A percentile compares a stretch with the other conserved stretches of the same genome.
These are phyloP conservation scores for Bombylius major DNA, from an alignment of 2,888 invertebrate species.

Conservation along the genomic window DNA sequence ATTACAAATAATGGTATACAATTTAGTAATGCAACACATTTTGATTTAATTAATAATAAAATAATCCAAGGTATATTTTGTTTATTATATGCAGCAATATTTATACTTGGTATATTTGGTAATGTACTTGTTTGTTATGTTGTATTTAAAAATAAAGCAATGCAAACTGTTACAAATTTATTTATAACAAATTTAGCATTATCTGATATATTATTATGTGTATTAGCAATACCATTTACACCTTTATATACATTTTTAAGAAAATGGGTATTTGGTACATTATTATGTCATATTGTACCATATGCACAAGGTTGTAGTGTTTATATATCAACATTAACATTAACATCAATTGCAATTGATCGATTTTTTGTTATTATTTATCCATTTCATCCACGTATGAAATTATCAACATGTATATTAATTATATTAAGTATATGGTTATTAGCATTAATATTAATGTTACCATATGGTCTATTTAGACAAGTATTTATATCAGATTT, in stretches of 20 bases:
- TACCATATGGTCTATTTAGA: conserved; percentile 62
- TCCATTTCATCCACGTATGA: conserved; percentile 89
- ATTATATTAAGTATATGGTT: conserved; percentile 88
- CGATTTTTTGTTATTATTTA: conserved; percentile 95
- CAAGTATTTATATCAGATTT: conserved; percentile 32
- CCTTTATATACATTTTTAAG: conserved; percentile 86
- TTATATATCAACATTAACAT: conserved; percentile 91
- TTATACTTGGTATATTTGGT: conserved; percentile 78
- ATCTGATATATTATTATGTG: conserved; percentile 86
- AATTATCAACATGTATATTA: conserved; percentile 66
- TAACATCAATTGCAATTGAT: conserved; percentile 95
- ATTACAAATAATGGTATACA: not conserved
- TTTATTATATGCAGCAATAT: conserved; percentile 64
- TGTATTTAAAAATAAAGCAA: conserved; percentile 79
- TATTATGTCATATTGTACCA: conserved; percentile 84
- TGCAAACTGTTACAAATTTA: conserved; percentile 96
- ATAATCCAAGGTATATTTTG: conserved; percentile 16
- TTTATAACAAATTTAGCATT: conserved; percentile 95
- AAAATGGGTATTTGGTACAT: conserved; percentile 85
- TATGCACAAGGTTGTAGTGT: conserved; percentile 92
- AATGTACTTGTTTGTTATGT: conserved; percentile 89
- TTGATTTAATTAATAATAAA: conserved; percentile 13
- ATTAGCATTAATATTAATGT: conserved; percentile 71
- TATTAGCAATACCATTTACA: conserved; percentile 91
- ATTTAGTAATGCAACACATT: not conserved